These are phyloP conservation scores for Pterostichus niger DNA, from an alignment of 2,888 invertebrate species.

Conservation along the genomic window DNA sequence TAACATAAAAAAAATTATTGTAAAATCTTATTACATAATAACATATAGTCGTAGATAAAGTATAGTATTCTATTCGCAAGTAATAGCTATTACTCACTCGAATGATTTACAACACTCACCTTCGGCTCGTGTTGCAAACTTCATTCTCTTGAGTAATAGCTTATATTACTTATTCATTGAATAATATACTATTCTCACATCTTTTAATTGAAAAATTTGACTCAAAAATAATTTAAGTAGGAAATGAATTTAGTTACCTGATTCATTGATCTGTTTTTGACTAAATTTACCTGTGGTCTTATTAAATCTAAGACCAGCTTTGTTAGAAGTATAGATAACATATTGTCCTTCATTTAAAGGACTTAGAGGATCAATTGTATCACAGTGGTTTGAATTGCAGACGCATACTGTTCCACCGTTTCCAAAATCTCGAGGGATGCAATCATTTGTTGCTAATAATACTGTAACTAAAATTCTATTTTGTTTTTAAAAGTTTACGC, in stretches of 20 bases:
- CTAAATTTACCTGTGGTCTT: constrained; percentile 63
- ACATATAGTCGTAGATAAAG: too few species aligned
- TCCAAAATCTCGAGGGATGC: constrained; percentile 72
- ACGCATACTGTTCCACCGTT: constrained; percentile 81
- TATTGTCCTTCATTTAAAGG: constrained; percentile 77
- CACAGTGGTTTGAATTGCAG: constrained; percentile 86
- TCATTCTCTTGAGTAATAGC: too few species aligned
- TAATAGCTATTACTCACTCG: too few species aligned
- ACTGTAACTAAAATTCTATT: background rate
- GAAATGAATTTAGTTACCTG: constrained; percentile 40
- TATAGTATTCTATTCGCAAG: too few species aligned
- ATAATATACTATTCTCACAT: too few species aligned
- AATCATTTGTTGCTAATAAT: constrained; percentile 66
- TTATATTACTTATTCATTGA: too few species aligned
- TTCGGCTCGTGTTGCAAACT: too few species aligned
- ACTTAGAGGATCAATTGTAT: constrained; percentile 80
- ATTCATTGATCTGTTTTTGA: background rate
- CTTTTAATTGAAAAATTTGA: too few species aligned
- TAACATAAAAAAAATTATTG: too few species aligned
- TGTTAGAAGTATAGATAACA: constrained; percentile 81
- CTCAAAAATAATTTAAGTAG: too few species aligned
- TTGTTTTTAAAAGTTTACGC: background rate
- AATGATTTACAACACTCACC: too few species aligned
- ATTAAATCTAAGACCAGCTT: constrained; percentile 79
- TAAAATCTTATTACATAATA: too few species aligned